Evolutionary conservation across 2,797 vertebrate species (phyloP), one percentile per base, ranked within the genome.

Genomic region (Sphaeramia orbicularis): DNA sequence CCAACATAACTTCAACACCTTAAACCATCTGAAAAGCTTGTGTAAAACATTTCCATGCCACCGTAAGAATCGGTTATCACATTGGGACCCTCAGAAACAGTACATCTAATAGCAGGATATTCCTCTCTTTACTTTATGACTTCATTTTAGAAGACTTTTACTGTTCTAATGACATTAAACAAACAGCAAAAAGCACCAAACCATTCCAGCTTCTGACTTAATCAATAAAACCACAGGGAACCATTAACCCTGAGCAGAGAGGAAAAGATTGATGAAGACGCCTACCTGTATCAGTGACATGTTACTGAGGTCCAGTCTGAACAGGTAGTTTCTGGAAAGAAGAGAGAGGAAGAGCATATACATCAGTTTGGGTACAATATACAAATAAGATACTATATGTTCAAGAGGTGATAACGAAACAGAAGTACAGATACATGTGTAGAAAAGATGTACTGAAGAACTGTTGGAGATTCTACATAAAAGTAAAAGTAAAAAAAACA

Each of bases 251-350:
- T 27, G 14, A 16, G 4, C 30, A 15, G 30, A 49, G 4, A 7
- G 19, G 9, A 18, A 15, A 11, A 12, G 1, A 44, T 6, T 19
- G 1, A 10, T 21, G 0, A 49, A 14, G 10, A 0, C 14, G 61
- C 93, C 51, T 96, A 99, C 98, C 97, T 99, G 96, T 77, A 98
- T 94, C 66, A 98, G 93, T 49, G 97, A 97, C 92, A 99, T 80
- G 84, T 99, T 99, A 86, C 90, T 93, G 62, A 99, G 95, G 91
- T 95, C 97, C 91, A 99, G 94, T 89, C 97, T 95, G 95, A 99
- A 99, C 94, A 99, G 96, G 94, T 95, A 95, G 94, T 99, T 99
- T 92, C 98, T 99, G 94, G 54, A 88, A 43, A 47, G 88, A 78
- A 71, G 52, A 83, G 38, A 90, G 14, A 79, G 21, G 10, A 62